Evolutionary conservation across 2,113 vertebrate species (phyloP).

Genomic region (Tachycineta bicolor): DNA sequence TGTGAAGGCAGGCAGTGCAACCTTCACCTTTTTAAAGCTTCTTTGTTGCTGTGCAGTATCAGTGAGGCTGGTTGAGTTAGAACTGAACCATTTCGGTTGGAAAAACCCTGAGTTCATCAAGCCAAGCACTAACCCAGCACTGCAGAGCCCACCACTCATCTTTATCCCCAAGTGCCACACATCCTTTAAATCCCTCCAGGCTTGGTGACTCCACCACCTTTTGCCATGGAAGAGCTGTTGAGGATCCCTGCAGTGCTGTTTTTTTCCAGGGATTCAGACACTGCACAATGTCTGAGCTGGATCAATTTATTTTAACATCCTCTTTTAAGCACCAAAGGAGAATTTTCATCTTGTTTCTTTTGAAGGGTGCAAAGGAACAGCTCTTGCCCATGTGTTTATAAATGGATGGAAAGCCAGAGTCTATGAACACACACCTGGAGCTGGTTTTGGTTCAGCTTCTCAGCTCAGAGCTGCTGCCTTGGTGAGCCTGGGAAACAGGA

Average conservation of each 20-base stretch:
- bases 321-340: background rate
- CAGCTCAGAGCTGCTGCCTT: background rate
- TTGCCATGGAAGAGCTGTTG: background rate
- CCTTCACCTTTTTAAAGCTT: background rate
- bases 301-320: background rate
- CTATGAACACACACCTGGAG: background rate
- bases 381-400: background rate
- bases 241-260: background rate
- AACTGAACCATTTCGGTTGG: background rate
- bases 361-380: background rate
- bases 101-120: too few species aligned
- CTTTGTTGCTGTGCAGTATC: background rate
- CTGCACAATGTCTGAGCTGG: background rate
- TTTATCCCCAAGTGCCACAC: too few species aligned
- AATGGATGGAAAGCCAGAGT: background rate
- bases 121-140: too few species aligned
- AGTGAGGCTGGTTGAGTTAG: background rate
- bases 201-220: background rate
- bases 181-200: background rate
- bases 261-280: background rate
- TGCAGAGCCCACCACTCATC: too few species aligned
- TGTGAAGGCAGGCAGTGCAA: background rate
- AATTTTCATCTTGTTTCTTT: background rate
- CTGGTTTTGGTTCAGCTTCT: background rate
- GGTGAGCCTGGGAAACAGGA: background rate